Evolutionary conservation across 2,888 invertebrate species (phyloP), one percentile per base, ranked within the genome.

Genomic region (Chymomyza fuscimana): DNA sequence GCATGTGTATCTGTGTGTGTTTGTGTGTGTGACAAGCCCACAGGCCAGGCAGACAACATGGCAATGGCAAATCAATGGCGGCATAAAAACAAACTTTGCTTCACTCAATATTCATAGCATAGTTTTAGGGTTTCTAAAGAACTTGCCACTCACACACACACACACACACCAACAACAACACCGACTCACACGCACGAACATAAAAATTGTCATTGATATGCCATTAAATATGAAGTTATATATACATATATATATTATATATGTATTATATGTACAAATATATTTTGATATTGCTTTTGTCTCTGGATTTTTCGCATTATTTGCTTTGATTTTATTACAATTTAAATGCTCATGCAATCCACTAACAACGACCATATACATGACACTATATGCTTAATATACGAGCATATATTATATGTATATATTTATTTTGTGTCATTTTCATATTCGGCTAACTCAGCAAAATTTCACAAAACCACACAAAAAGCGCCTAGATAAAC

Each of bases 261-360:
- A 1, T 32, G 6, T 32, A 32, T 5, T 19, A 54, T 54, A 54
- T 54, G 54, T 19, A 54, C 16, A 54, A 19, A 22, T 54, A 54
- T 32, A 54, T 19, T 54, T 54, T 19, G 54, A 16, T 19, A 32
- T 73, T 68, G 73, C 67, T 67, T 70, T 71, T 76, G 65, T 72
- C 70, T 72, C 70, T 73, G 60, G 71, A 58, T 74, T 82, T 72
- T 71, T 70, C 72, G 76, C 77, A 80, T 85, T 83, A 81, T 80
- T 82, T 85, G 80, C 81, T 82, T 84, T 83, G 84, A 82, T 83
- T 84, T 83, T 82, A 82, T 83, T 83, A 79, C 82, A 82, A 80
- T 82, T 79, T 81, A 76, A 59, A 82, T 83, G 82, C 67, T 69
- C 77, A 67, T 12, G 12, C 40, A 10, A 46, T 46, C 40, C 40